Percentiles rank a stretch among this genome's conserved stretches.
Evolutionary conservation across 2,113 vertebrate species (phyloP).

Genomic region (Clarias gariepinus): DNA sequence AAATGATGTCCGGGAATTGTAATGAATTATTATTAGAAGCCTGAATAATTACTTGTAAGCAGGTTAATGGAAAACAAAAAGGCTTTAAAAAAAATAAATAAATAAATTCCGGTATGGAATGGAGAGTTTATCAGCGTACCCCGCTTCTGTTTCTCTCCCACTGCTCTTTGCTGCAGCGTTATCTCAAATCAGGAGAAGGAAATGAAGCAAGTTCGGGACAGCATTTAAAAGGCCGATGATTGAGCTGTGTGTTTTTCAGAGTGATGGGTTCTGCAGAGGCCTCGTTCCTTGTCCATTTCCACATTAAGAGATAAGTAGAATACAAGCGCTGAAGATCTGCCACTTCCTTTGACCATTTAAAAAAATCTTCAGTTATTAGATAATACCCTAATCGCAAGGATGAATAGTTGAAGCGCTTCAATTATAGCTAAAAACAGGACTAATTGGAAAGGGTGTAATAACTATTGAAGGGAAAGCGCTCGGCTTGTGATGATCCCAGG

Average conservation of each 20-base stretch:
- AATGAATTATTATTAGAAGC: neutral
- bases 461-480: conserved; percentile 15
- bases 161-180: conserved; percentile 22
- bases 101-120: neutral
- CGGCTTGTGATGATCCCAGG: conserved; percentile 15
- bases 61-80: neutral
- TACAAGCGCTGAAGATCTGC: conserved; percentile 27
- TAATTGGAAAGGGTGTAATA: conserved; percentile 2
- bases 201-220: conserved; percentile 31
- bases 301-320: conserved; percentile 12
- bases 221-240: conserved; percentile 38
- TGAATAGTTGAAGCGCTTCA: conserved; percentile 15
- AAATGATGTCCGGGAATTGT: neutral
- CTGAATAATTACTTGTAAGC: neutral
- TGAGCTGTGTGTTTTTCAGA: conserved; percentile 23
- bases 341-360: conserved; percentile 10
- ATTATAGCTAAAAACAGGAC: neutral
- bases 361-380: conserved; percentile 34
- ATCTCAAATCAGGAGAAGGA: conserved; percentile 46
- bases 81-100: no score
- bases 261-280: neutral
- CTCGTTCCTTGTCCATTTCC: conserved; percentile 15
- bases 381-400: conserved; percentile 12
- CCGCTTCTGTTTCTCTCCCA: neutral
- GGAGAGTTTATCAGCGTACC: neutral